Evolutionary conservation across 2,113 vertebrate species (phyloP).

Genomic region (Elanoides forficatus): DNA sequence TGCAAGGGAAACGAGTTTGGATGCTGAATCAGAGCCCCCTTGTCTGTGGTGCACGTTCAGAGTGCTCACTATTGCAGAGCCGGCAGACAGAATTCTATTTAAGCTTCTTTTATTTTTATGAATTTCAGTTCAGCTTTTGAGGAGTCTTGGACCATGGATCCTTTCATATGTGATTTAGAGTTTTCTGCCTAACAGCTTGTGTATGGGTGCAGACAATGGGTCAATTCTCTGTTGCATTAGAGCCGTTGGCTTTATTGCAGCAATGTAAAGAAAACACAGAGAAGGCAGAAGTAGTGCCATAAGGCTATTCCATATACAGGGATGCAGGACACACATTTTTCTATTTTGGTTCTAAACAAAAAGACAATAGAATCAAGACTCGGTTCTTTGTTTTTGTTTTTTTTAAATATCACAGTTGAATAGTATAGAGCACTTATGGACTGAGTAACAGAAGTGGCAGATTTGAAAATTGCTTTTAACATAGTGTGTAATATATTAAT

Average conservation of each 20-base stretch:
- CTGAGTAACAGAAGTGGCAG: not conserved
- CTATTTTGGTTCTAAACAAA: not conserved
- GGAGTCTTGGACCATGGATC: not conserved
- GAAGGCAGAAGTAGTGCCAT: not conserved
- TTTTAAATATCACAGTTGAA: not conserved
- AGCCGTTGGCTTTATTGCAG: not conserved
- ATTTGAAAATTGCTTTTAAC: not conserved
- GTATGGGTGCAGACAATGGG: not conserved
- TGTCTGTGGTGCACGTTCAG: not conserved
- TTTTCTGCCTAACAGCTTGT: not conserved
- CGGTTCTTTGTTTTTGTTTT: not conserved
- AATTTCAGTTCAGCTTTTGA: not conserved
- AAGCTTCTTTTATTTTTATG: not conserved
- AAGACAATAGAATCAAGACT: not conserved
- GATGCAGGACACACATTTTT: not conserved
- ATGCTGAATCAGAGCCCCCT: not conserved
- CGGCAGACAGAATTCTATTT: not conserved
- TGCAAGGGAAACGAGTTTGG: not conserved
- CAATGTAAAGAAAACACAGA: not conserved
- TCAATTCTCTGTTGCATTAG: not conserved
- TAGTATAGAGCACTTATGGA: not conserved
- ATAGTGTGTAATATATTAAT: not conserved
- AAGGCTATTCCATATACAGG: not conserved
- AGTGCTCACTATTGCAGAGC: not conserved
- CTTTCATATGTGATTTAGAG: not conserved